Base-by-base conservation (phyloP, 2,888 invertebrate species). In the Drosophila pseudotakahashii region DNA sequence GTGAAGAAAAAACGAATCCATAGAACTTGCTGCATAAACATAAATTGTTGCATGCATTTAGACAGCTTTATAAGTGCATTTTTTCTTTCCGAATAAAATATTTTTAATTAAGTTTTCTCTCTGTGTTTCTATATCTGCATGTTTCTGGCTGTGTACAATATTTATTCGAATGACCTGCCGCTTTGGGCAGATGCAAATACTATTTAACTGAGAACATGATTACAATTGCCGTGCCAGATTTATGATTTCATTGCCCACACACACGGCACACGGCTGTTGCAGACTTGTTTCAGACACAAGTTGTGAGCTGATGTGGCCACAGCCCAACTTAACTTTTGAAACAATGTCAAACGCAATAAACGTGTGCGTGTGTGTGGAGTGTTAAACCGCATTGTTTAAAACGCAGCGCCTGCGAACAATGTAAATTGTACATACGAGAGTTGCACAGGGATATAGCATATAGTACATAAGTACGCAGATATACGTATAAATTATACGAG, bases 321-420 rank as follows among this genome's bases (percentile, higher is more conserved):
- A 84, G 45, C 42, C 70, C 76, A 78, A 83, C 67, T 81, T 84
- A 81, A 81, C 87, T 81, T 81, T 86, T 81, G 81, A 78, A 83
- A 81, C 81, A 81, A 84, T 81, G 81, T 81, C 85, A 84, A 79
- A 73, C 81, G 68, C 71, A 81, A 81, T 83, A 69, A 73, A 76
- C 66, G 84, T 68, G 78, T 73, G 76, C 70, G 59, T 68, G 73
- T 68, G 73, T 30, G 30, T 59, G 63, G 42, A 63, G 41, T 61
- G 45, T 55, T 51, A 39, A 71, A 75, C 81, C 76, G 61, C 84
- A 81, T 81, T 86, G 87, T 81, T 80, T 83, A 64, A 80, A 75
- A 75, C 76, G 62, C 68, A 66, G 55, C 58, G 63, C 39, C 11
- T 63, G 63, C 54, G 71, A 73, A 84, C 76, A 78, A 87, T 72